These are phyloP conservation scores for Nephrotoma appendiculata DNA, from an alignment of 2,888 invertebrate species.

Conservation along the genomic window DNA sequence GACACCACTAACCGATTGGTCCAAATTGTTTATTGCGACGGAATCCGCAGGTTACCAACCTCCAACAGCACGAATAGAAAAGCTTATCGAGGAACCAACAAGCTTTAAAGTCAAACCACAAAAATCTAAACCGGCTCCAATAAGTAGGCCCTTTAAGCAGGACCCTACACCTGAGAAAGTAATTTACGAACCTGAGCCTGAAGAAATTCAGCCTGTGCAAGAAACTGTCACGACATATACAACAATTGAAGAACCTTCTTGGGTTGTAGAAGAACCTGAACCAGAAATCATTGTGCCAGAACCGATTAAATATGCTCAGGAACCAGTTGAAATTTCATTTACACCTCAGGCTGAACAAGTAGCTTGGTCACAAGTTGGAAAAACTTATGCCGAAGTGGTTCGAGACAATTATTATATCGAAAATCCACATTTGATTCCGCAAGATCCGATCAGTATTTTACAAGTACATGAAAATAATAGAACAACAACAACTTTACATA, in stretches of 20 bases:
- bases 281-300: background rate
- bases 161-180: background rate
- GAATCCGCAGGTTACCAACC: background rate
- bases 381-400: slow-evolving; percentile 29
- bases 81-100: background rate
- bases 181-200: background rate
- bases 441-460: background rate
- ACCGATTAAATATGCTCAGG: background rate
- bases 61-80: background rate
- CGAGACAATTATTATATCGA: slow-evolving; percentile 12
- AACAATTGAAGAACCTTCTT: background rate
- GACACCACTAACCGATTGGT: background rate
- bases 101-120: background rate
- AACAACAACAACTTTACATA: background rate
- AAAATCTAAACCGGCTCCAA: background rate
- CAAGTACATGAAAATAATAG: background rate
- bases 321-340: background rate
- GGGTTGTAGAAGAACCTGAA: background rate
- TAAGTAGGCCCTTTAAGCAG: background rate
- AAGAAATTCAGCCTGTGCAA: background rate
- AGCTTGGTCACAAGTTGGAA: slow-evolving; percentile 21
- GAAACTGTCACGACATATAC: background rate
- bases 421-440: background rate
- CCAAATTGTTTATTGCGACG: background rate
- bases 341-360: slow-evolving; percentile 13